Conservation (phyloP, 2,113 vertebrate genomes). For the Lucifuga dentata region DNA sequence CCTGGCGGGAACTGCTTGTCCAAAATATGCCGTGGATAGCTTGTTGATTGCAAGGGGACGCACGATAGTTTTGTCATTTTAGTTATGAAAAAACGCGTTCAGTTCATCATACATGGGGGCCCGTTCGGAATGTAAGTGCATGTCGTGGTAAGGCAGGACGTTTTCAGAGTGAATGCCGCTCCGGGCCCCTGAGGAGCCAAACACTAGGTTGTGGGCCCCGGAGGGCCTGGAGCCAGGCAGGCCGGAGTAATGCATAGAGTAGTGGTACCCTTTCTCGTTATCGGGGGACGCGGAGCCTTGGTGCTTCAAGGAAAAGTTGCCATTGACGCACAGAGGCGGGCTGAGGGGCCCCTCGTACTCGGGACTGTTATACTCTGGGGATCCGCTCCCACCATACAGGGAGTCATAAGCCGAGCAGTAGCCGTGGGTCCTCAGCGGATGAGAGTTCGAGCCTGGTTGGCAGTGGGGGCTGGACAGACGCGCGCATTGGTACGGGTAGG, state of each 20-base stretch:
- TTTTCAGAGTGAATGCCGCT: constrained; percentile 92
- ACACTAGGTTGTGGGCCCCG: constrained; percentile 88
- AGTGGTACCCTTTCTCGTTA: constrained; percentile 93
- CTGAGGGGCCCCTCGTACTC: constrained; percentile 93
- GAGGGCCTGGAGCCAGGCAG: constrained; percentile 87
- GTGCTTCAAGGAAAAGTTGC: constrained; percentile 94
- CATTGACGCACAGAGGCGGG: constrained; percentile 92
- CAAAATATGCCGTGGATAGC: constrained; percentile 42
- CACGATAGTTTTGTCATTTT: constrained; percentile 39
- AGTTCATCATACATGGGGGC: constrained; percentile 93
- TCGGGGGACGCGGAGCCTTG: constrained; percentile 89
- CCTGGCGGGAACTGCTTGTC: constrained; percentile 41
- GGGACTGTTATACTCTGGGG: constrained; percentile 95
- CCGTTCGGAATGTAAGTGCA: constrained; percentile 94
- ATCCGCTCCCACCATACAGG: constrained; percentile 88
- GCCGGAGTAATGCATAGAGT: constrained; percentile 97
- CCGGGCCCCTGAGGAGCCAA: constrained; percentile 88
- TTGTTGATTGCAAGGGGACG: constrained; percentile 62
- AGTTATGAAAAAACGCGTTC: constrained; percentile 97
- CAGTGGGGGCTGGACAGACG: constrained; percentile 91
- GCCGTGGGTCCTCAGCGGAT: constrained; percentile 90
- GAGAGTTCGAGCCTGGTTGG: constrained; percentile 87
- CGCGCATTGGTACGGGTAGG: constrained; percentile 90
- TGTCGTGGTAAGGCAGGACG: constrained; percentile 93
- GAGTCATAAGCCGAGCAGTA: constrained; percentile 91